A percentile compares a stretch with the other conserved stretches of the same genome.
These are phyloP conservation scores for Meteorus sp. DNA, from an alignment of 1,140 invertebrate species.

Conservation along the genomic window DNA sequence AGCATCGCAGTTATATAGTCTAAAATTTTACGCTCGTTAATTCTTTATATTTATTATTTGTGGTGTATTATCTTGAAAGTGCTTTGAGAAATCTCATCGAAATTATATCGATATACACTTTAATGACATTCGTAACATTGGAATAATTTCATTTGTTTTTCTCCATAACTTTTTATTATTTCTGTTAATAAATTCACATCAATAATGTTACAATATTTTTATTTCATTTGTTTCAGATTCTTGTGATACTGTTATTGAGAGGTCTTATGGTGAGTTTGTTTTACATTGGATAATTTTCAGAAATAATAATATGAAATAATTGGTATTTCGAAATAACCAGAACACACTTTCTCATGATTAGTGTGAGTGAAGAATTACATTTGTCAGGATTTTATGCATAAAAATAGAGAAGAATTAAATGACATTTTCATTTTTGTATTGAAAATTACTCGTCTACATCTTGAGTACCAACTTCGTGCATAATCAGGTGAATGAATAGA, in stretches of 20 bases:
- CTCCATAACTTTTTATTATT: constrained; percentile 3
- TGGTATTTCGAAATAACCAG: neutral
- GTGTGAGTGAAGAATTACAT: too few species aligned
- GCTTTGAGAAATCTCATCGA: constrained; percentile 3
- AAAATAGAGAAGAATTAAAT: too few species aligned
- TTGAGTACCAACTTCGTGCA: too few species aligned
- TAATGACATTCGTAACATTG: too few species aligned
- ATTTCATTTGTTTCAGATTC: constrained; percentile 18
- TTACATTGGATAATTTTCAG: neutral
- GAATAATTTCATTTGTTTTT: too few species aligned
- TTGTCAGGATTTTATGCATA: too few species aligned
- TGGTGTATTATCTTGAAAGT: constrained; percentile 7
- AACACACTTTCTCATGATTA: too few species aligned
- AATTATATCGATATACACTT: constrained; percentile 2
- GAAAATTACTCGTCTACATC: too few species aligned
- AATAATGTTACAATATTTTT: neutral
- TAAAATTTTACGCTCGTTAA: constrained; percentile 14
- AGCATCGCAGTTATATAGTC: neutral
- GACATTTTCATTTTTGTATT: too few species aligned
- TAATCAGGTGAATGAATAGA: neutral
- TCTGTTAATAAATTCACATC: neutral
- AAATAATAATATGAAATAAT: too few species aligned
- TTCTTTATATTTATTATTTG: constrained; percentile 11
- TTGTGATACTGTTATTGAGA: constrained; percentile 19
- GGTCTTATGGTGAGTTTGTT: constrained; percentile 24